Evolutionary conservation across 2,888 invertebrate genomes (phyloP).

Genomic region (Drosophila mimica): DNA sequence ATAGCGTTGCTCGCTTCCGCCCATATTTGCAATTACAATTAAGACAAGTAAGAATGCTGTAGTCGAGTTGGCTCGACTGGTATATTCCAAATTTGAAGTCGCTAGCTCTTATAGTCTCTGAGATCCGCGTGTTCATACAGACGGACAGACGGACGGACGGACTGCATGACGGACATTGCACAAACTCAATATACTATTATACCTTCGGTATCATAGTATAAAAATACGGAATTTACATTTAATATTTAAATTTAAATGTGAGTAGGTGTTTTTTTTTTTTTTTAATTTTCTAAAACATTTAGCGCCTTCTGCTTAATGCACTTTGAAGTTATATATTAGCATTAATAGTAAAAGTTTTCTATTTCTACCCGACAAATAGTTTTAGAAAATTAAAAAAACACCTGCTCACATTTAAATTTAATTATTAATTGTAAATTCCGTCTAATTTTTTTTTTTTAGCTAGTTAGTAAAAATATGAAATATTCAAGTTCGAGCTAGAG

Average conservation of each 20-base stretch:
- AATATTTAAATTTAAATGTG: too few relatives aligned
- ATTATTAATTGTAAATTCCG: not conserved
- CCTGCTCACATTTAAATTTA: not conserved
- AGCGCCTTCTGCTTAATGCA: not conserved
- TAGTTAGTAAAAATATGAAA: not conserved
- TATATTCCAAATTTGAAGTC: too few relatives aligned
- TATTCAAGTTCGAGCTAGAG: not conserved
- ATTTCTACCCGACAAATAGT: not conserved
- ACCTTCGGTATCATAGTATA: too few relatives aligned
- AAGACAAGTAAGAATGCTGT: not conserved
- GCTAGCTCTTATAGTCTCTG: too few relatives aligned
- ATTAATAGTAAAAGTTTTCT: not conserved
- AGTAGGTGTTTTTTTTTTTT: too few relatives aligned
- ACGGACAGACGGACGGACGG: too few relatives aligned
- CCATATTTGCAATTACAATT: constrained; percentile 77
- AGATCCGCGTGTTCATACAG: too few relatives aligned
- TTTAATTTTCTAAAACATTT: too few relatives aligned
- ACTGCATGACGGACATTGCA: too few relatives aligned
- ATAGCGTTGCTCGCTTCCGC: constrained; percentile 65
- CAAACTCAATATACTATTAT: too few relatives aligned
- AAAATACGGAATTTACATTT: too few relatives aligned
- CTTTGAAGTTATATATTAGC: not conserved
- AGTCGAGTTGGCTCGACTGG: too few relatives aligned
- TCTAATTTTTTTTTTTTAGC: not conserved
- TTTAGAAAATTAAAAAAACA: not conserved